Base-by-base conservation (phyloP, 2,797 vertebrate genomes). In the Hirundo rustica region DNA sequence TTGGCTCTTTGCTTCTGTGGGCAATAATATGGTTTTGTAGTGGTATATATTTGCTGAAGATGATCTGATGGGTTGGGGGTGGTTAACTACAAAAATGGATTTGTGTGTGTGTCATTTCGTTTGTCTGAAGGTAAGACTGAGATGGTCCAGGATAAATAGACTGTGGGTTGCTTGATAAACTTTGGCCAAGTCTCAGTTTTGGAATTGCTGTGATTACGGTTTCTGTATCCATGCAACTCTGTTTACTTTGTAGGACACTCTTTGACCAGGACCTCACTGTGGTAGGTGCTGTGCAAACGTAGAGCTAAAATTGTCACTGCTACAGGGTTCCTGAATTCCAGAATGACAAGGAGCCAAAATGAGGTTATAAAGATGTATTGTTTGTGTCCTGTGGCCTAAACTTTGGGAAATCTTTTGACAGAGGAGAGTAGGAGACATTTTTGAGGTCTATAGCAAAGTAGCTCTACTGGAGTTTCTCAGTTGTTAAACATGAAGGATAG, bases 81-180 rank as follows among this genome's bases (percentile, higher is more conserved):
- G 16, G 5, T 72, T 85, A 78, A 62, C 73, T 82, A 77, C 1
- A 62, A 38, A 85, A 87, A 44, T 32, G 21, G 29, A 34, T 54
- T 64, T 64, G 42, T 65, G 19, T 13, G 6, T 72, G 7, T 72
- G n/a, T 53, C 53, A 26, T 74, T 85, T 76, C 85, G 23, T 76
- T 94, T 89, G 67, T 81, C 58, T 85, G 73, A 84, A 81, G 87
- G 68, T 78, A 88, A 70, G 66, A 34, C 85, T 81, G 89, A 72
- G 67, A 44, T 45, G 15, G 90, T 81, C 36, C 45, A 61, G 66
- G 40, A 83, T 90, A 95, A 93, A 92, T 4, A 94, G 44, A 25
- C 79, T 88, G 68, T 53, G 51, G 85, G 36, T 81, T 0, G 3
- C 27, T 9, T 20, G 79, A 78, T 89, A 84, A 94, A 82, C 57